phyloP scores from a whole-genome alignment of 1,140 invertebrate genomes.

The Achroia grisella region DNA sequence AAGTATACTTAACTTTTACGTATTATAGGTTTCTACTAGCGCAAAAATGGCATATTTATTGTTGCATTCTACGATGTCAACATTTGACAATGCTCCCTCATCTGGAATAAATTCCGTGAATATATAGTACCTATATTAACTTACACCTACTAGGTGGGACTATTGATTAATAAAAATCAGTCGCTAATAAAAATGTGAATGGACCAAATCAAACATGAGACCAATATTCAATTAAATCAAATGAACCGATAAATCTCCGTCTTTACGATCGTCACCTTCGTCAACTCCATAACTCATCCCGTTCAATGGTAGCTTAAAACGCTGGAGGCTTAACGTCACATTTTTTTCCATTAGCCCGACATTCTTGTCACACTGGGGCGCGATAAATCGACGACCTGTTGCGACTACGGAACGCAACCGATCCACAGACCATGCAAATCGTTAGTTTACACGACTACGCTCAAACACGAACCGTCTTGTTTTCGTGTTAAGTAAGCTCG shows the following conservation, averaged over 20 bases:
- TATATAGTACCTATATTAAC: too few relatives aligned
- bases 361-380: constrained; percentile 22
- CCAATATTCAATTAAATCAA: constrained; percentile 13
- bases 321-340: constrained; percentile 35
- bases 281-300: constrained; percentile 43
- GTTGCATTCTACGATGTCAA: too few relatives aligned
- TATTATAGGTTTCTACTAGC: too few relatives aligned
- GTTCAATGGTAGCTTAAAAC: constrained; percentile 32
- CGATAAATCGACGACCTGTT: constrained; percentile 62
- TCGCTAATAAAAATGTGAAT: too few relatives aligned
- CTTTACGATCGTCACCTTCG: constrained; percentile 15
- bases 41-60: too few relatives aligned
- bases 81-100: too few relatives aligned
- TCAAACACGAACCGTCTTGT: not conserved
- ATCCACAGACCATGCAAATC: constrained; percentile 41
- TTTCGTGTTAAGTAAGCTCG: not conserved
- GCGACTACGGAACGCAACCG: constrained; percentile 29
- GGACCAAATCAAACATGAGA: not conserved
- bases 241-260: constrained; percentile 42
- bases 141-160: too few relatives aligned
- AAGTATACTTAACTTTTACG: too few relatives aligned
- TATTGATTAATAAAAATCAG: too few relatives aligned
- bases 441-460: constrained; percentile 18
- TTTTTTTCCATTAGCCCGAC: constrained; percentile 56
- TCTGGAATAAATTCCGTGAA: too few relatives aligned